These are phyloP conservation scores for Tetrao urogallus DNA, from an alignment of 2,113 vertebrate genomes.

Conservation along the genomic window DNA sequence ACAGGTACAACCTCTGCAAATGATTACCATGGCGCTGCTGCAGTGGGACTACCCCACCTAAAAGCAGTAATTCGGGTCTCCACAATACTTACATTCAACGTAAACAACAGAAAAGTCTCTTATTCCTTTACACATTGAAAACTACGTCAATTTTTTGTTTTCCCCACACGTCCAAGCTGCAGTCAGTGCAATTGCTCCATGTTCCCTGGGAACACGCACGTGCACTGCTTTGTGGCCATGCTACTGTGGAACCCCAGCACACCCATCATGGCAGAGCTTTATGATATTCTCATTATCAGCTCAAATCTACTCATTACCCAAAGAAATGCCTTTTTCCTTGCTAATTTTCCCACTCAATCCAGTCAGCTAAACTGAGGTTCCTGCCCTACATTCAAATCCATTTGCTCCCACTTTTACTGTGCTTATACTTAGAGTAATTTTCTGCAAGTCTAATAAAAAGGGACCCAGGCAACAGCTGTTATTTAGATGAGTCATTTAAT, in stretches of 20 bases:
- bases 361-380: neutral
- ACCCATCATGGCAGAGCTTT: too few relatives aligned
- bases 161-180: neutral
- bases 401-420: neutral
- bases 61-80: neutral
- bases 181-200: too few relatives aligned
- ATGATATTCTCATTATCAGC: neutral
- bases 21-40: neutral
- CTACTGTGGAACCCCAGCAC: neutral
- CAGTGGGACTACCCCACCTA: neutral
- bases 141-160: too few relatives aligned
- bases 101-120: neutral
- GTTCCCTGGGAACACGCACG: neutral
- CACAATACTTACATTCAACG: neutral
- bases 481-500: neutral
- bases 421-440: neutral
- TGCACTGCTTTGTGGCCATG: neutral
- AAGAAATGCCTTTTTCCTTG: neutral
- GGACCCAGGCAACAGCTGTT: neutral
- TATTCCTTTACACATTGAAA: neutral
- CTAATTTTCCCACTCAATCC: neutral
- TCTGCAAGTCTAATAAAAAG: neutral
- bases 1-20: neutral
- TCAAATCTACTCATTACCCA: neutral
- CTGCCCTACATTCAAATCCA: neutral